Base-by-base conservation (phyloP, 1,140 invertebrate genomes). In the Drosophila carrolli region DNA sequence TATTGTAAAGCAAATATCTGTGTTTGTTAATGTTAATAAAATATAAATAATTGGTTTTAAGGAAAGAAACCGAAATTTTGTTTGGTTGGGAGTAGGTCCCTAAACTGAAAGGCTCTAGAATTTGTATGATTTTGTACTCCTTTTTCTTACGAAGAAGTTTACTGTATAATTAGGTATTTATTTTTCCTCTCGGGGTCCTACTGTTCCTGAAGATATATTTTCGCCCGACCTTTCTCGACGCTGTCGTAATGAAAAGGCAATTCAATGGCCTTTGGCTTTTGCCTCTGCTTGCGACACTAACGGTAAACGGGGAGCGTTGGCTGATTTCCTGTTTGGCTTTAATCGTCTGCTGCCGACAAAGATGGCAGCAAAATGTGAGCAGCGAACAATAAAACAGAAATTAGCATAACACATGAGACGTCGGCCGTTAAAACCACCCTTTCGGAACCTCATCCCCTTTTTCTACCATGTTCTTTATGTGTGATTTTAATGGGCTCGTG, bases 231-330 rank as follows among this genome's bases (percentile, higher is more conserved):
- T 47, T 57, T 55, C 38, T 55, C 11, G 58, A 50, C 65, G 57
- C 58, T 55, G 47, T 48, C 38, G 50, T 72, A 89, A 78, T 81
- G 73, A 77, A 88, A 88, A 80, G 76, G 83, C 70, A 89, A 89
- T 89, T 89, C 83, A 88, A 89, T 88, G 84, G 80, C 79, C 84
- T 89, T 72, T 77, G 84, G 80, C 76, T 78, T 61, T 58, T 56
- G 55, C 46, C 63, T 47, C 66, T 51, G 70, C 29, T 14, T n/a
- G 53, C 65, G 29, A 44, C 63, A 53, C 76, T 78, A 88, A 82
- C 83, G 73, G 80, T 80, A 71, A 82, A 82, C 55, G 50, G 71
- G 53, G n/a, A 51, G 37, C 43, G 54, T 57, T 41, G 65, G 44
- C 58, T 65, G 68, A 70, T 78, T 82, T 82, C 79, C 79, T 73